Evolutionary conservation across 2,888 invertebrate species (phyloP).

Genomic region (Carabus problematicus): DNA sequence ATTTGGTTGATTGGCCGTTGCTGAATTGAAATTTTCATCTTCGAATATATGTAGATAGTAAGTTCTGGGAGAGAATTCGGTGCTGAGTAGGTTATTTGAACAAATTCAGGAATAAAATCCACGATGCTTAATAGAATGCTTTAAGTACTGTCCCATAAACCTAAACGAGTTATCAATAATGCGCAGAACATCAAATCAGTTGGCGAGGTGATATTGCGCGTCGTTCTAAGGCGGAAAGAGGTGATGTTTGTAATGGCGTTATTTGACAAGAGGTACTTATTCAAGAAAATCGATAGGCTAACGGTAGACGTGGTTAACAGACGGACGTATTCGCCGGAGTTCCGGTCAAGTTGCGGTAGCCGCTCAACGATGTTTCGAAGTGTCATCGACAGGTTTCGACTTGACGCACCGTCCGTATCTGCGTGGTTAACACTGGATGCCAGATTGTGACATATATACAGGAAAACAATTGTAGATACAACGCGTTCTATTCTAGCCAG

Average conservation of each 20-base stretch:
- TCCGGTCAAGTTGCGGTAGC: conserved; percentile 30
- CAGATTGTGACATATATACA: too few species aligned
- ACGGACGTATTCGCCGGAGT: conserved; percentile 22
- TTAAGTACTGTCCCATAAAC: too few species aligned
- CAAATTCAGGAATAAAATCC: conserved; percentile 16
- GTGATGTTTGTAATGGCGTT: conserved; percentile 32
- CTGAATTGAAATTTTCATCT: too few species aligned
- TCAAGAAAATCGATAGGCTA: conserved; percentile 32
- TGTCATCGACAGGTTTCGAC: conserved; percentile 15
- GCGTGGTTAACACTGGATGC: too few species aligned
- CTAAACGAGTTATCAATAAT: too few species aligned
- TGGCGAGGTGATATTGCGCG: background rate
- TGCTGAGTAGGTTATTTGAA: background rate
- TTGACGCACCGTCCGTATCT: too few species aligned
- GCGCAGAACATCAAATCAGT: too few species aligned
- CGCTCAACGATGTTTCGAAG: conserved; percentile 9
- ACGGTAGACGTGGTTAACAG: conserved; percentile 20
- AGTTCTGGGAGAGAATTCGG: too few species aligned
- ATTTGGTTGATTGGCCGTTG: too few species aligned
- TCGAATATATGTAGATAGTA: too few species aligned
- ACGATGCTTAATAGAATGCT: conserved; percentile 6
- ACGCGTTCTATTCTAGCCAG: too few species aligned
- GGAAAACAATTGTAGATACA: too few species aligned
- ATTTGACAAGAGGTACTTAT: conserved; percentile 33
- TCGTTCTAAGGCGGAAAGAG: conserved; percentile 22